These are phyloP conservation scores for Monodelphis domestica DNA, from an alignment of 2,797 vertebrate species.

Conservation along the genomic window DNA sequence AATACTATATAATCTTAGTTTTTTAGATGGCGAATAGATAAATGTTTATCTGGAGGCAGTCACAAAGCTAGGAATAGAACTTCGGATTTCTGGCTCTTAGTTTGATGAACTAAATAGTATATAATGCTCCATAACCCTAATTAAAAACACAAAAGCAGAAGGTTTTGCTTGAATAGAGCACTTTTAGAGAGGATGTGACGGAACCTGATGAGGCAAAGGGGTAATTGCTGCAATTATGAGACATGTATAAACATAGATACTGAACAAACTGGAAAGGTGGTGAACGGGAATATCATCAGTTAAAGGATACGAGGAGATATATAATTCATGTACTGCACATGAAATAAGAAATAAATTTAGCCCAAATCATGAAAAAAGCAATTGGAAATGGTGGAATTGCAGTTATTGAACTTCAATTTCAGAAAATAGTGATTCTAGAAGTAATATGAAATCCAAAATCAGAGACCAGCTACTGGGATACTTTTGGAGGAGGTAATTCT, in stretches of 20 bases:
- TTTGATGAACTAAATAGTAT: neutral
- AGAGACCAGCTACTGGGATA: neutral
- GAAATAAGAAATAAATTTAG: neutral
- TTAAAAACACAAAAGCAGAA: conserved; percentile 7
- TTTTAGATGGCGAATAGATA: neutral
- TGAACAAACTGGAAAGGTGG: neutral
- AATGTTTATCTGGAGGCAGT: neutral
- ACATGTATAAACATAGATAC: conserved; percentile 3
- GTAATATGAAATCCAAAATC: neutral
- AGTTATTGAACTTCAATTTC: neutral
- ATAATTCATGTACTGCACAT: neutral
- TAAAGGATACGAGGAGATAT: neutral
- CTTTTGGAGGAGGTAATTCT: neutral
- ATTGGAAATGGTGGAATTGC: neutral
- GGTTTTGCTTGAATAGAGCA: neutral
- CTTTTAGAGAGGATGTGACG: neutral
- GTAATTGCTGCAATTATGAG: conserved; percentile 10
- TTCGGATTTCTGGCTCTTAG: neutral
- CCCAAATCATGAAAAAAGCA: neutral
- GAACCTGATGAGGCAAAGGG: neutral
- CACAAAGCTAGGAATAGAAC: neutral
- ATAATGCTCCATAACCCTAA: conserved; percentile 6
- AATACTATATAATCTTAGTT: neutral
- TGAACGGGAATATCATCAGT: neutral
- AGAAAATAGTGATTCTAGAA: neutral